Evolutionary conservation across 2,888 invertebrate genomes (phyloP), one percentile per base, ranked within the genome.

Genomic region (Drosophila lutescens): DNA sequence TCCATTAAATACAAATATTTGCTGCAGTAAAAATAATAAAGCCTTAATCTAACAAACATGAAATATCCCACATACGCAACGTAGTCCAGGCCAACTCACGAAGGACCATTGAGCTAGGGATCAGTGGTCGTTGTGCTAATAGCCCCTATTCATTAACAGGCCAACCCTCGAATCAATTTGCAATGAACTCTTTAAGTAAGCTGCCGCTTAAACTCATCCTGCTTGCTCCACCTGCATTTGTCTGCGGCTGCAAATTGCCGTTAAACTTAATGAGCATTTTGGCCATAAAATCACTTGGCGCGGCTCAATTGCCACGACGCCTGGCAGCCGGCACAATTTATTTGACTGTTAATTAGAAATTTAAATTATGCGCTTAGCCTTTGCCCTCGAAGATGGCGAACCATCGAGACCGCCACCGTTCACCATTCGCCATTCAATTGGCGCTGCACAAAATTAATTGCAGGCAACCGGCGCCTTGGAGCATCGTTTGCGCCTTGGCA

Each of bases 281-380:
- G 71, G 78, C 77, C 77, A 85, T 85, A 82, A 77, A 87, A 81
- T 86, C 81, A 67, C 68, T 77, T 84, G 72, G 68, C 66, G 56
- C 46, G 59, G 75, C 77, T 80, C 77, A 76, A 84, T 86, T 74
- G 81, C 85, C 67, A 68, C 70, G 57, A 54, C 72, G 49, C 59
- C 61, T 77, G 79, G 63, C 79, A 74, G 78, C 73, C 73, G 76
- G 76, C 72, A 76, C 70, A 85, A 85, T 87, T 85, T 85, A 85
- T 87, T 87, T 77, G 80, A 85, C 88, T 87, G 80, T 87, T 87
- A 87, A 85, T 87, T 85, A 82, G 72, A 85, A 87, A 76, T 87
- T 80, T 85, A 85, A 85, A 87, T 82, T 87, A 85, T 87, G 80
- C 76, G 79, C 76, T 76, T 77, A 80, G 84, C 80, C 86, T 76